Evolutionary conservation across 2,113 vertebrate species (phyloP), one percentile per base, ranked within the genome.

Genomic region (Campylorhamphus procurvoides): DNA sequence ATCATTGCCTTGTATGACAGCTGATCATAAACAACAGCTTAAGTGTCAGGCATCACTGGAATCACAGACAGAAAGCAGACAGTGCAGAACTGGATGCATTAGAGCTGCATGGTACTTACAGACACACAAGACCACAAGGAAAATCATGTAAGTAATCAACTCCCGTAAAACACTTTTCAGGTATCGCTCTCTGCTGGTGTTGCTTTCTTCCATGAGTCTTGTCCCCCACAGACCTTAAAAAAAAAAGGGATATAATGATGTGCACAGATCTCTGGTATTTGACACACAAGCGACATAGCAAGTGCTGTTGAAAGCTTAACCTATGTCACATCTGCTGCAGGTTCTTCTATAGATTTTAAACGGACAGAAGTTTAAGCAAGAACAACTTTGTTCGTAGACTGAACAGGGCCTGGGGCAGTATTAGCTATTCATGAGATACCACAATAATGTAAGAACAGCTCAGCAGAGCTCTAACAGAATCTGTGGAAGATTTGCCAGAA

Each of bases 211-310:
- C 98, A 99, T 99, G 77, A 99, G 97, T 69, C 99, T 98, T 50
- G 99, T 99, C n/a, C 99, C 99, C 99, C 99, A 99, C 75, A 99
- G 96, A 96, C 99, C 99, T 99, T 96, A 42, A 96, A 97, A 91
- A 67, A n/a, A 72, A 76, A 90, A 39, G 8, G 83, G 2, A 44
- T 3, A 37, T 9, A 78, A 68, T 25, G 14, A 87, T 39, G 13
- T 28, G 56, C 33, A 67, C 42, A 76, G 62, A 64, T 37, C 31
- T 13, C 39, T 67, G 27, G 47, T 29, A 77, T 15, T 28, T 62
- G 31, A 44, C 23, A 62, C 23, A 25, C 12, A 62, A 76, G 13
- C 5, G 25, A 69, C 25, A 25, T 0, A 33, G 1, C 1, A n/a
- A 53, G 23, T n/a, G 12, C 14, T 28, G 31, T 14, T 42, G 31